Base-by-base conservation (phyloP, 2,888 invertebrate genomes). In the Mimumesa dahlbomi region DNA sequence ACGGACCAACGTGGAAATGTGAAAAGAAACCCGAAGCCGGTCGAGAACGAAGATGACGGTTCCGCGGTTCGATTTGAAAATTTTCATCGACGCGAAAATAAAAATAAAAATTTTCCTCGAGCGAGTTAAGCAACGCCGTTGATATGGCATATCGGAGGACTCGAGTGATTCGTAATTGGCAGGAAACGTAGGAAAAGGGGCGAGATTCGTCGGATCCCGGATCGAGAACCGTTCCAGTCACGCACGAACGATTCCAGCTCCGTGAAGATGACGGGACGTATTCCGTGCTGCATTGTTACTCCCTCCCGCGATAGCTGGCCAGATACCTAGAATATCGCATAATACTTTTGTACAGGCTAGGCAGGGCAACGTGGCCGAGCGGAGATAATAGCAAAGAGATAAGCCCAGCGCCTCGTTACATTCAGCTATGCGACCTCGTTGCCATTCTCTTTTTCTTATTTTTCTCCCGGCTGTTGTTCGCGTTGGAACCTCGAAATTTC, bases 341-440 rank as follows among this genome's bases (percentile, higher is more conserved):
- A 73, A 77, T 79, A 77, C 75, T 74, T 74, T 74, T 71, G 65
- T 74, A 36, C 56, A 58, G 48, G 50, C 22, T 22, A 46, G 64
- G 36, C 22, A 62, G 36, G 62, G 64, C 46, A 50, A 61, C 29
- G 68, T 43, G 65, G 42, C 48, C 50, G 54, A 49, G 42, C 83
- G 82, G 79, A 82, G 85, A 85, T 85, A 83, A 83, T 83, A 81
- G 81, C 81, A 77, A 79, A 69, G 79, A 84, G 85, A 84, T 85
- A 85, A 85, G 78, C 68, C 56, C 65, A 57, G 59, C 66, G 76
- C 75, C 77, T 80, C 81, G 82, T 84, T 77, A 74, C 78, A 77
- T 82, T 83, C 73, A 71, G 80, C 69, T 66, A 74, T 49, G 72
- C 67, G 74, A 80, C 74, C 74, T 75, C 73, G 64, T 65, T 73